These are phyloP conservation scores for Neofelis nebulosa DNA, from an alignment of 2,113 vertebrate genomes.

Conservation along the genomic window DNA sequence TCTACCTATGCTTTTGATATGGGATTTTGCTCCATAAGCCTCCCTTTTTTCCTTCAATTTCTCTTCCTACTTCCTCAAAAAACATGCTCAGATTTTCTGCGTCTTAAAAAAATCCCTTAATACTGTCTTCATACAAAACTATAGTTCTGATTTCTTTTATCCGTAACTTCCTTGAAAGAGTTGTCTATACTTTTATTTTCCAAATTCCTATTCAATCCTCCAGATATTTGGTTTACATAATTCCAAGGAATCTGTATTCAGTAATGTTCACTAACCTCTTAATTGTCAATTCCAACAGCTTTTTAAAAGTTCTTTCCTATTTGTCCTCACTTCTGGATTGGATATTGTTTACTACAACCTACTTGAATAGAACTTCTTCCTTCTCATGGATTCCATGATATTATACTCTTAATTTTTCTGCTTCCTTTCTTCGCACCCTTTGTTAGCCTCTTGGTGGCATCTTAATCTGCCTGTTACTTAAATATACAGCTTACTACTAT, in stretches of 20 bases:
- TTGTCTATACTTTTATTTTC: neutral
- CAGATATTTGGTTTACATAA: constrained; percentile 17
- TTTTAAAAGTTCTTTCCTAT: constrained; percentile 3
- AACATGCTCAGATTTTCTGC: neutral
- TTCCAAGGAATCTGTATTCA: neutral
- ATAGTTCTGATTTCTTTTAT: neutral
- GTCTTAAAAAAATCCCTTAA: neutral
- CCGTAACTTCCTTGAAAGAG: neutral
- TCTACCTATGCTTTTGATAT: neutral
- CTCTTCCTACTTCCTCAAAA: neutral
- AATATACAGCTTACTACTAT: neutral
- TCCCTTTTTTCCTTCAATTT: neutral
- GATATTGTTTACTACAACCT: neutral
- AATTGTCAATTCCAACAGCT: neutral
- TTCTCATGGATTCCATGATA: constrained; percentile 24
- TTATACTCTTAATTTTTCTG: neutral
- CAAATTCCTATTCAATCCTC: neutral
- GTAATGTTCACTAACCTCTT: neutral
- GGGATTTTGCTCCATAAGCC: neutral
- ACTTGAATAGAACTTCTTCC: neutral
- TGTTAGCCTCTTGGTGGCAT: neutral
- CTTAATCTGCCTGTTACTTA: constrained; percentile 16
- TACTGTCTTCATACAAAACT: neutral
- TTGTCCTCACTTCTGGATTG: neutral
- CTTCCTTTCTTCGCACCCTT: neutral